phyloP scores from a whole-genome alignment of 2,113 vertebrate genomes.

The Parus major region DNA sequence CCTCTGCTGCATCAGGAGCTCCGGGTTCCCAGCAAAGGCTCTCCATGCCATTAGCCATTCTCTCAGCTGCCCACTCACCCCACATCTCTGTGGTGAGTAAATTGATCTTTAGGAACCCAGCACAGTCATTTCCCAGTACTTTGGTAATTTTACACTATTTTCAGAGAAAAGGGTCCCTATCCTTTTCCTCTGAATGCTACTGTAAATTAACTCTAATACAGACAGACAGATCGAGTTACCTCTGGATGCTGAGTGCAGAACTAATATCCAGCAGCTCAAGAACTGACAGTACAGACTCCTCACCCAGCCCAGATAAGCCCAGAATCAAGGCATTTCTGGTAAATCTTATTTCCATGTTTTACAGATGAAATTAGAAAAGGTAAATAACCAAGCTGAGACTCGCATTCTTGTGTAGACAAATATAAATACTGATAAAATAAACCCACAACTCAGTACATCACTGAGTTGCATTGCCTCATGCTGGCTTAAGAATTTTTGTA shows the following conservation, averaged over 20 bases:
- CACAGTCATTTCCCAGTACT: constrained; percentile 35
- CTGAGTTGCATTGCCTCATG: neutral
- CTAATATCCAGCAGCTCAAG: neutral
- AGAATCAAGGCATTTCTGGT: neutral
- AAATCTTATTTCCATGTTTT: neutral
- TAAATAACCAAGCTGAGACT: neutral
- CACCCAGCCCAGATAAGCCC: neutral
- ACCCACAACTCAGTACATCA: neutral
- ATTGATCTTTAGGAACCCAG: constrained; percentile 18
- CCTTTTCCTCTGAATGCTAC: neutral
- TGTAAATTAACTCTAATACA: constrained; percentile 9
- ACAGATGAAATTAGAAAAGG: neutral
- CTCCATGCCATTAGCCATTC: neutral
- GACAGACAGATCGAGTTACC: neutral
- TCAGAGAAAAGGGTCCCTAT: constrained; percentile 1
- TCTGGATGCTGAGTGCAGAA: neutral
- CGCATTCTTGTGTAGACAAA: neutral
- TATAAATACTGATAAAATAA: neutral
- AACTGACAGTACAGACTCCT: neutral
- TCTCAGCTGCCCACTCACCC: neutral
- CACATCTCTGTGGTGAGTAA: neutral
- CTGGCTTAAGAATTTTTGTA: neutral
- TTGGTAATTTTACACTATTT: constrained; percentile 49
- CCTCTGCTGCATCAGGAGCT: neutral
- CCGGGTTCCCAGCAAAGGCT: neutral